These are phyloP conservation scores for Loripinus fragilis DNA, from an alignment of 2,888 invertebrate genomes.

Conservation along the genomic window DNA sequence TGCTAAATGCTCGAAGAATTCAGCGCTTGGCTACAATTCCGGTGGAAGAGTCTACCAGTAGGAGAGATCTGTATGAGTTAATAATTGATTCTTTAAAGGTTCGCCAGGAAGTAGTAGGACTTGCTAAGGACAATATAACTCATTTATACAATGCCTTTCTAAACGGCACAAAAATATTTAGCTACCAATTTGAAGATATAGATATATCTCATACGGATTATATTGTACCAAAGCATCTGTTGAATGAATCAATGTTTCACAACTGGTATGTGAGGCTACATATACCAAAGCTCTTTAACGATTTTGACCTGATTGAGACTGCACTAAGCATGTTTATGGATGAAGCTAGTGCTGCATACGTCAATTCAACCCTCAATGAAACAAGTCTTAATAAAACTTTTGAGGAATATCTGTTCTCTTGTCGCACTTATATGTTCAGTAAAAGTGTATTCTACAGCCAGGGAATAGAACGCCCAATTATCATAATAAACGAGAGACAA, in stretches of 20 bases:
- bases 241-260: constrained; percentile 63
- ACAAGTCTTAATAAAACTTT: constrained; percentile 50
- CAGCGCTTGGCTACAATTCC: constrained; percentile 33
- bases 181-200: constrained; percentile 64
- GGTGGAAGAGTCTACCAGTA: constrained; percentile 17
- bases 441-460: constrained; percentile 70
- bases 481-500: constrained; percentile 53
- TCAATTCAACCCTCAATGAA: constrained; percentile 49
- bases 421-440: constrained; percentile 63
- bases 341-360: constrained; percentile 41
- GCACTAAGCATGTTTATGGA: constrained; percentile 50
- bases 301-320: constrained; percentile 51
- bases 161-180: constrained; percentile 69
- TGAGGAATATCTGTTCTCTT: constrained; percentile 55
- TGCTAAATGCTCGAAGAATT: constrained; percentile 49
- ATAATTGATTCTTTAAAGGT: constrained; percentile 58
- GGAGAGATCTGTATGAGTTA: constrained; percentile 55
- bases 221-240: constrained; percentile 68
- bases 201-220: constrained; percentile 56
- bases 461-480: constrained; percentile 66
- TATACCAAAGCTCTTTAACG: constrained; percentile 47
- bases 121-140: constrained; percentile 65
- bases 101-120: constrained; percentile 62
- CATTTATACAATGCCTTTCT: constrained; percentile 64
- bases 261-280: constrained; percentile 60